Base-by-base conservation (phyloP, 1,140 invertebrate genomes). In the Drosophila nikananu region DNA sequence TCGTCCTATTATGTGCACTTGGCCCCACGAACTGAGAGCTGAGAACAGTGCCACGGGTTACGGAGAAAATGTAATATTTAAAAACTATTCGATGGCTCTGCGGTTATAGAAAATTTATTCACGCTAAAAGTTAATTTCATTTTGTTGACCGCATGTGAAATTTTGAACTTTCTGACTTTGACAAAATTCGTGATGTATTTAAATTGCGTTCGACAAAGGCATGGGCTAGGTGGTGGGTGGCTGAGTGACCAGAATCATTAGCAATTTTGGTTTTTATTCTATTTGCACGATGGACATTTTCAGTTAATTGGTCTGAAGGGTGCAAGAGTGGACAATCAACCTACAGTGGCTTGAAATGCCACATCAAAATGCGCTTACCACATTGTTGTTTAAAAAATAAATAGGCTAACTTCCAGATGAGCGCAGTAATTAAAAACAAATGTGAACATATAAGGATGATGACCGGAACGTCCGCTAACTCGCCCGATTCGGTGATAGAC, bases 81-180 rank as follows among this genome's bases (percentile, higher is more conserved):
- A 65, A 78, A 66, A 42, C 44, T 58, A 35, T 54, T 67, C 51
- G 41, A 52, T 39, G 21, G 61, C 61, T 46, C 21, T 71, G 82
- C 27, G 68, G 74, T 68, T 51, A 51, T 25, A 10, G 35, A 49
- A 67, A 81, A 78, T 70, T 51, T 79, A 63, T 75, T 51, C 70
- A 58, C 75, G 51, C 78, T 60, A 72, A 81, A 86, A 86, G 83
- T 86, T 86, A 86, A 86, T 86, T 86, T 81, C 61, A 86, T 78
- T 86, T 74, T 57, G 73, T 57, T 57, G 70, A 86, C 82, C 82
- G 75, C 82, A 86, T 81, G 70, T 81, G 59, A 19, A 78, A 81
- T 79, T 70, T 66, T 60, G 30, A 75, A 86, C 83, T 86, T 75
- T 86, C 60, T 61, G 83, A 75, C 78, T 86, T 86, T 86, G 74